Evolutionary conservation across 37 sponge, comb jelly and placozoan species (phyloP), one percentile per base, ranked within the genome.

Genomic region (Diacarnus erythraeanus): DNA sequence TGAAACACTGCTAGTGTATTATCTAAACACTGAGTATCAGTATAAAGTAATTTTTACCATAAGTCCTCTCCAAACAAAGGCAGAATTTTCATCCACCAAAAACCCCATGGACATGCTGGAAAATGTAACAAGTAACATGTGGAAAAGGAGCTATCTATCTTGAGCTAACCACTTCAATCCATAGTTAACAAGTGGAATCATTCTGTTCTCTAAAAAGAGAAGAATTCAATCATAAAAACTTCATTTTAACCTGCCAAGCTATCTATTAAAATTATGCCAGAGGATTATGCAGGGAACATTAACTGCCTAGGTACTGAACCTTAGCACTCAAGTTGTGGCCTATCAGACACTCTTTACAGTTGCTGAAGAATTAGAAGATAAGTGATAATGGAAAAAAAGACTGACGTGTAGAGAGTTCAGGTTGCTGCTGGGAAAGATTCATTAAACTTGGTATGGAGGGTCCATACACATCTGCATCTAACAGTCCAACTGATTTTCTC

Each of bases 41-140:
- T 60, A 60, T 17, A 21, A 5, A 60, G 3, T 4, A 4, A 60
- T 60, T 26, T 10, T 5, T 65, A 92, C 99, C 99, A 98, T 98
- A 30, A 98, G 81, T 37, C 99, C 99, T 81, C 99, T 75, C 99
- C 99, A 98, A 20, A 98, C 88, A 64, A 98, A 81, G 34, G 97
- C 92, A 21, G 80, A 67, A n/a, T 80, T 81, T 72, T 94, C 95
- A 73, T 98, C 97, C 40, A 98, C 93, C 33, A 98, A 69, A 47
- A 98, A 94, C 38, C 99, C 99, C 97, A 98, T 98, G 44, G 99
- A 98, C 96, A 98, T 98, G 69, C 97, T 95, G 71, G 23, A 42
- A 67, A 37, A 18, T 59, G 57, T 38, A 29, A 36, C 34, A 40
- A 36, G 5, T 22, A 33, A 12, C 8, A 22, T 69, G 20, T 10